A percentile compares a stretch with the other conserved stretches of the same genome.
phyloP scores from a whole-genome alignment of 2,113 vertebrate genomes.

The Ornithorhynchus anatinus region DNA sequence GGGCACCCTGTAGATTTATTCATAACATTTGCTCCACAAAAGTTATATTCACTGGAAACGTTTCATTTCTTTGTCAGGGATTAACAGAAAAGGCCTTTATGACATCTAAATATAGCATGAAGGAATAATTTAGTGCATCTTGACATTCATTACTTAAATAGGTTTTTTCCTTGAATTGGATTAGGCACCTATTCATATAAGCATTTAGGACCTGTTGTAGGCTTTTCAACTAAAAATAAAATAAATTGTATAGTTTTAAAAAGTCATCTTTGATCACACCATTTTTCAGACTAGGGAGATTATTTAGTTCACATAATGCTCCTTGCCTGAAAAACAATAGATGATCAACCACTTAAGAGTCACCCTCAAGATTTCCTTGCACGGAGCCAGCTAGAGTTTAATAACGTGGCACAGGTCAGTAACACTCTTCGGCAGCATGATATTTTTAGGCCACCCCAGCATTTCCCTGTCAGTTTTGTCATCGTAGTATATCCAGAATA shows the following conservation, averaged over 20 bases:
- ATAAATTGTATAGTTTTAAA: not conserved
- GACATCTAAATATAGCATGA: not conserved
- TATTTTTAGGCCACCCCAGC: too few species aligned
- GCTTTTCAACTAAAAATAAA: not conserved
- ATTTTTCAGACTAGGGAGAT: not conserved
- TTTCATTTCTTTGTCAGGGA: constrained; percentile 26
- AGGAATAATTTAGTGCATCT: constrained; percentile 1
- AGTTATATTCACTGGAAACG: constrained; percentile 8
- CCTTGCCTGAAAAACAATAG: too few species aligned
- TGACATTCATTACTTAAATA: constrained; percentile 4
- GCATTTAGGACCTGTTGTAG: not conserved
- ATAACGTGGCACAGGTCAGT: too few species aligned
- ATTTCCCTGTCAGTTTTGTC: too few species aligned
- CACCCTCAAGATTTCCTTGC: too few species aligned
- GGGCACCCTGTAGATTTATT: not conserved
- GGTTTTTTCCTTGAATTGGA: not conserved
- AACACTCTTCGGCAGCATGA: too few species aligned
- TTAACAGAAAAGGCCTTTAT: constrained; percentile 3
- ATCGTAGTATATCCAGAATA: too few species aligned
- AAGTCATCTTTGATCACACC: not conserved
- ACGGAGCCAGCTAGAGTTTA: too few species aligned
- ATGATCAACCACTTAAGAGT: too few species aligned
- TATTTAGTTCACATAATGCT: too few species aligned
- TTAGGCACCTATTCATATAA: not conserved
- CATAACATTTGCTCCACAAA: not conserved